Percentiles rank a stretch among this genome's conserved stretches.
Evolutionary conservation across 2,888 invertebrate species (phyloP).

Genomic region (Hedychridium roseum): DNA sequence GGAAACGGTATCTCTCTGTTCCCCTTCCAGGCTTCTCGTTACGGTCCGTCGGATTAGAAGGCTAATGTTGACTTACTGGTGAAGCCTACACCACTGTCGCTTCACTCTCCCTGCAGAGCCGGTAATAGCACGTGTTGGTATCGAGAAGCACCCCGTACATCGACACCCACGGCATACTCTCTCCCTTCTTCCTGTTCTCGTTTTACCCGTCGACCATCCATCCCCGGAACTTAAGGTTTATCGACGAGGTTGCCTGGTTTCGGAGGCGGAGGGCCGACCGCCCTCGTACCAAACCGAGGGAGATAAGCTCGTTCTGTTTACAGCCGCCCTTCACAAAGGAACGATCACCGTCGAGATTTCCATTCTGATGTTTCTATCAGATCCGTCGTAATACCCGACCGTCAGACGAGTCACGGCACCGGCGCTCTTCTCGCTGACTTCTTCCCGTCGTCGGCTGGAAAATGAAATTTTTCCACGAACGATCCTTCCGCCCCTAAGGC

Average conservation of each 20-base stretch:
- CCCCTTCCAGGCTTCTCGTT: conserved; percentile 8
- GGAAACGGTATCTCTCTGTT: too few species aligned
- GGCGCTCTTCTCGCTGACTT: conserved; percentile 12
- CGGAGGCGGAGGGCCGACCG: conserved; percentile 30
- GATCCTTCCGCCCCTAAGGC: conserved; percentile 10
- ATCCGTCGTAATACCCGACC: conserved; percentile 22
- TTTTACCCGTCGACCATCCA: conserved; percentile 26
- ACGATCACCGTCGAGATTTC: conserved; percentile 33
- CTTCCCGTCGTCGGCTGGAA: conserved; percentile 5
- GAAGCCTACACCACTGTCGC: conserved; percentile 6
- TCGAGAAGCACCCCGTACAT: conserved; percentile 13
- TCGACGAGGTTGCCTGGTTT: conserved; percentile 44
- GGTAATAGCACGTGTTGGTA: conserved; percentile 1
- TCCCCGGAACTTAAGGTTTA: conserved; percentile 40
- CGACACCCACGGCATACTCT: conserved; percentile 5
- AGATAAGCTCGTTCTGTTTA: conserved; percentile 45
- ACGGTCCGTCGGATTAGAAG: conserved; percentile 16
- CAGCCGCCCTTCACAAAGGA: conserved; percentile 36
- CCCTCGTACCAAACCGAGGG: conserved; percentile 23
- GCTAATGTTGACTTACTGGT: conserved; percentile 22
- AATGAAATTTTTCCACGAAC: too few species aligned
- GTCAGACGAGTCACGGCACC: conserved; percentile 8
- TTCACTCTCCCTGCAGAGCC: conserved; percentile 11
- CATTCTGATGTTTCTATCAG: conserved; percentile 14
- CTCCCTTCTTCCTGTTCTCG: conserved; percentile 29